Conservation (phyloP, 2,113 vertebrate species). For the Climacteris rufus region DNA sequence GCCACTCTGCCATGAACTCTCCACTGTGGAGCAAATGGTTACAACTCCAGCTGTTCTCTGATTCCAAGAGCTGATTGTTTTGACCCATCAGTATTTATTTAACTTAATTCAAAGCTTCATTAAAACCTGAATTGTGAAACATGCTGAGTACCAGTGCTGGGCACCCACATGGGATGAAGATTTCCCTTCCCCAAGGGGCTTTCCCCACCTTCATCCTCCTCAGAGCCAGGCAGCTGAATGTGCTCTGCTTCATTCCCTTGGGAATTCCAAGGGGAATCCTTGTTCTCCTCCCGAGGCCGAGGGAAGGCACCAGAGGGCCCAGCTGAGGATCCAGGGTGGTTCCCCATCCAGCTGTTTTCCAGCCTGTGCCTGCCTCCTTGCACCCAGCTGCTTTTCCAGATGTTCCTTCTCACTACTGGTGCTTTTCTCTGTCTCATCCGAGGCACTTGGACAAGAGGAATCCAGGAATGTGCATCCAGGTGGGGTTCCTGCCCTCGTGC, state of each 20-base stretch:
- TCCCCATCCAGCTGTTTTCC: neutral
- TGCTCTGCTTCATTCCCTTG: neutral
- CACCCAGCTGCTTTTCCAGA: neutral
- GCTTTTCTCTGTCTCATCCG: neutral
- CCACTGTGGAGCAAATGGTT: rapidly evolving
- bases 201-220: conserved; percentile 36
- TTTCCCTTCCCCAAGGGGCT: neutral
- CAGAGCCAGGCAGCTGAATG: neutral
- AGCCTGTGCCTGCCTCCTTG: neutral
- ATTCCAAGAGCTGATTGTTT: neutral
- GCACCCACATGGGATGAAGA: rapidly evolving
- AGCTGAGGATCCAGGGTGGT: neutral
- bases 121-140: neutral
- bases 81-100: neutral
- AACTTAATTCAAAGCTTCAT: neutral
- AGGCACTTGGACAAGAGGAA: neutral
- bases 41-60: neutral
- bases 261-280: too few relatives aligned
- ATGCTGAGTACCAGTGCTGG: rapidly evolving
- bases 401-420: neutral
- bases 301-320: neutral
- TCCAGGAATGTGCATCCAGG: neutral
- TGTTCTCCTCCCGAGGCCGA: rapidly evolving
- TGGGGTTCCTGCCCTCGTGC: neutral
- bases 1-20: neutral